Evolutionary conservation across 2,888 invertebrate species (phyloP).

Genomic region (Drosophila formosana): DNA sequence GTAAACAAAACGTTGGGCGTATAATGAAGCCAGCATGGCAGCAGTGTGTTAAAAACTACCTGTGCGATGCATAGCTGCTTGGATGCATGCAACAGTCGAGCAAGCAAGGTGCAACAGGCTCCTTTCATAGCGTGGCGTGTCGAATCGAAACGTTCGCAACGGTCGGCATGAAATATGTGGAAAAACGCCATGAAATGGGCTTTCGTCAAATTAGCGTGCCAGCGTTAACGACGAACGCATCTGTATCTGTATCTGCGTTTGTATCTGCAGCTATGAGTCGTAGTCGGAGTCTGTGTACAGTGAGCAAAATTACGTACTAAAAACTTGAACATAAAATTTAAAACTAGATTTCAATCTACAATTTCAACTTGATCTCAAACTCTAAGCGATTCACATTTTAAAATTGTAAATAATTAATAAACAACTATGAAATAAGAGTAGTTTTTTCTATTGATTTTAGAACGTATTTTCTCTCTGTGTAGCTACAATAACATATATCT

Average conservation of each 20-base stretch:
- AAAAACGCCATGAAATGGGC: conserved; percentile 81
- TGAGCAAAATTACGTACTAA: no score
- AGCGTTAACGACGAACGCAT: conserved; percentile 74
- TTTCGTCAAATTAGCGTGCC: conserved; percentile 83
- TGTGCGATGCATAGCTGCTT: conserved; percentile 49
- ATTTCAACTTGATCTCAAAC: no score
- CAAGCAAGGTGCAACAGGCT: conserved; percentile 45
- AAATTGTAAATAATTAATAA: no score
- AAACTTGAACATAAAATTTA: no score
- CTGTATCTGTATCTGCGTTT: conserved; percentile 20
- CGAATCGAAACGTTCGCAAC: conserved; percentile 33
- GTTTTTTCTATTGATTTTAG: no score
- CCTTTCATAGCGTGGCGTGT: conserved; percentile 38
- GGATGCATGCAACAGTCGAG: conserved; percentile 7
- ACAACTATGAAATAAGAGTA: no score
- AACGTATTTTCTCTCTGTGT: conserved; percentile 6
- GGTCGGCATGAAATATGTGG: conserved; percentile 74
- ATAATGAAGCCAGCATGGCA: conserved; percentile 46
- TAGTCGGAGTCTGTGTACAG: conserved; percentile 1
- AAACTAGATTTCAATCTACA: no score
- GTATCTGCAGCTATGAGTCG: conserved; percentile 8
- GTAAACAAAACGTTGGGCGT: conserved; percentile 58
- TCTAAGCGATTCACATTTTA: no score
- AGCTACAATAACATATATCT: not conserved
- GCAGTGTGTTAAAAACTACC: conserved; percentile 76